phyloP scores from a whole-genome alignment of 2,888 invertebrate species.

The Clostera curtula region DNA sequence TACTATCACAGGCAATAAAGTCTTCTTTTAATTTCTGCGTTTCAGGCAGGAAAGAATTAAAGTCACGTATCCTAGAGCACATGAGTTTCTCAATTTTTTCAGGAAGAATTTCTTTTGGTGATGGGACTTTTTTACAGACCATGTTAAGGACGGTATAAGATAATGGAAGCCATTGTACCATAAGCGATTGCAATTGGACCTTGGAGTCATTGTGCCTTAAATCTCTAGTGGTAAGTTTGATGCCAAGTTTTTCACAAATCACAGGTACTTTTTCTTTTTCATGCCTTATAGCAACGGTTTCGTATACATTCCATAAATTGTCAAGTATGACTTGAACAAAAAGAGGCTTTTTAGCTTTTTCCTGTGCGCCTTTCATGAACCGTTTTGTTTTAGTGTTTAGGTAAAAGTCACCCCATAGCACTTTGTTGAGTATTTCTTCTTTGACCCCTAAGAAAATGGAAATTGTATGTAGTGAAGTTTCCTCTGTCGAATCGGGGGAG shows the following conservation, averaged over 20 bases:
- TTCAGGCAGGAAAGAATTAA: slow-evolving; percentile 79
- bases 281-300: slow-evolving; percentile 83
- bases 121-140: slow-evolving; percentile 87
- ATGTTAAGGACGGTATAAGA: slow-evolving; percentile 87
- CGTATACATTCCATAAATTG: slow-evolving; percentile 93
- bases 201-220: slow-evolving; percentile 85
- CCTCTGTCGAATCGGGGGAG: too few relatives aligned
- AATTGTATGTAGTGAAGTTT: background rate
- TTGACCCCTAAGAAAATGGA: slow-evolving; percentile 75
- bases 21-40: slow-evolving; percentile 82
- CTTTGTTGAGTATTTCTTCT: slow-evolving; percentile 81
- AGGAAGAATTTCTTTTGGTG: slow-evolving; percentile 83
- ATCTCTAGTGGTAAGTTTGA: slow-evolving; percentile 85
- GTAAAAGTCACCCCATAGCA: slow-evolving; percentile 96
- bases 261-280: slow-evolving; percentile 82
- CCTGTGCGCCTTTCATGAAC: slow-evolving; percentile 91
- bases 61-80: slow-evolving; percentile 80
- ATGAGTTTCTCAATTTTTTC: slow-evolving; percentile 90
- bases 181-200: slow-evolving; percentile 85
- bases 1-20: slow-evolving; percentile 80
- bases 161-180: slow-evolving; percentile 93
- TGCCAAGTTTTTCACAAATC: slow-evolving; percentile 84
- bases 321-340: slow-evolving; percentile 95
- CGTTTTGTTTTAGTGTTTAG: slow-evolving; percentile 88
- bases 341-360: slow-evolving; percentile 92